Percentiles rank a stretch among this genome's conserved stretches.
phyloP scores from a whole-genome alignment of 1,140 invertebrate genomes.

The Leptopilina boulardi region DNA sequence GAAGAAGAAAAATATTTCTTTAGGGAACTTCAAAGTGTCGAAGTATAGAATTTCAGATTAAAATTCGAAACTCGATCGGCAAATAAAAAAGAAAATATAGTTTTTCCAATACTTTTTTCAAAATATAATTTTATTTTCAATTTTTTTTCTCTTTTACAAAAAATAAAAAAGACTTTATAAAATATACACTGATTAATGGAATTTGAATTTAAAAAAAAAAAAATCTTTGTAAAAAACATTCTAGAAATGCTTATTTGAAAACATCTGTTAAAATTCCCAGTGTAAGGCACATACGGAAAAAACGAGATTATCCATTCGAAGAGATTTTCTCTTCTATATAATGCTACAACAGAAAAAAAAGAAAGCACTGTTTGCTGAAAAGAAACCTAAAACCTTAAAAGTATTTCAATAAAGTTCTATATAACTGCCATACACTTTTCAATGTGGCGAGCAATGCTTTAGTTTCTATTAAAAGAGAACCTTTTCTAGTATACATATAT shows the following conservation, averaged over 20 bases:
- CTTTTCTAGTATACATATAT: not conserved
- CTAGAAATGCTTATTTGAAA: not conserved
- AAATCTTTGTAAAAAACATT: too few relatives aligned
- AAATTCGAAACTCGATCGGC: constrained; percentile 18
- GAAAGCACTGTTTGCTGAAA: not conserved
- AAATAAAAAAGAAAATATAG: constrained; percentile 6
- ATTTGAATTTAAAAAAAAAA: not conserved
- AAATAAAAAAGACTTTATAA: too few relatives aligned
- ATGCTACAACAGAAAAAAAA: constrained; percentile 6
- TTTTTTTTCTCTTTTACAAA: not conserved
- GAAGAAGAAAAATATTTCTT: not conserved
- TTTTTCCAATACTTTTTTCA: too few relatives aligned
- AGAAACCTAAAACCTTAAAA: not conserved
- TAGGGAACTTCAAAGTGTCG: constrained; percentile 27
- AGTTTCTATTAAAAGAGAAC: not conserved
- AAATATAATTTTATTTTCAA: not conserved
- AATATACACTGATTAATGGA: not conserved
- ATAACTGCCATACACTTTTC: not conserved
- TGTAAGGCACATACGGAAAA: constrained; percentile 3
- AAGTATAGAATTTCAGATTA: constrained; percentile 16
- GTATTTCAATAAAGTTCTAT: not conserved
- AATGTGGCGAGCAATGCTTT: not conserved
- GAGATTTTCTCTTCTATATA: constrained; percentile 10
- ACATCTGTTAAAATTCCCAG: constrained; percentile 7
- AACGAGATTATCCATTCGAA: constrained; percentile 2